phyloP scores from a whole-genome alignment of 2,797 vertebrate genomes.

The Bovichtus diacanthus region DNA sequence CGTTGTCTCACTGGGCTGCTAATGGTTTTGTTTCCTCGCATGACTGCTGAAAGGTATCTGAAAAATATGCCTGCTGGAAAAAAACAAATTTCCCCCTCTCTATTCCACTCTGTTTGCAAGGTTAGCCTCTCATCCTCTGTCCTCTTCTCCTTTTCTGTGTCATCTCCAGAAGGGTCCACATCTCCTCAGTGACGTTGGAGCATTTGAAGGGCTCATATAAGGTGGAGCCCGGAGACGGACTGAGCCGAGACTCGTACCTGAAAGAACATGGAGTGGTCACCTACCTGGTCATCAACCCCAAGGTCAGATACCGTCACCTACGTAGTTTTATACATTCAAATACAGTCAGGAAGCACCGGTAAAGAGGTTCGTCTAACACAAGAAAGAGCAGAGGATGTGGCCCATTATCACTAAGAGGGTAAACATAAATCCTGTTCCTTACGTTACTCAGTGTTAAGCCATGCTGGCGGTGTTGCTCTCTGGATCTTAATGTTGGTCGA shows the following conservation, averaged over 20 bases:
- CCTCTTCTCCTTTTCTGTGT: constrained; percentile 13
- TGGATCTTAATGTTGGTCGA: background rate
- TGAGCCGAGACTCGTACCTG: constrained; percentile 93
- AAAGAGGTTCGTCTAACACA: background rate
- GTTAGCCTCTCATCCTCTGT: constrained; percentile 22
- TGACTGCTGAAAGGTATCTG: constrained; percentile 47
- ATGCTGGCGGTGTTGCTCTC: background rate
- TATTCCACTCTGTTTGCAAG: constrained; percentile 5
- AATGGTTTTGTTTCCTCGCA: constrained; percentile 58
- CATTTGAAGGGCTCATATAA: constrained; percentile 96
- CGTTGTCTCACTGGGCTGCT: constrained; percentile 58
- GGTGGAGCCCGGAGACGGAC: constrained; percentile 95
- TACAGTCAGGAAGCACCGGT: background rate
- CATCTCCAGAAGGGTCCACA: constrained; percentile 93
- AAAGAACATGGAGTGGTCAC: constrained; percentile 95
- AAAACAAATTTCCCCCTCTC: constrained; percentile 17
- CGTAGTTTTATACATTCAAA: background rate
- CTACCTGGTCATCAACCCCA: constrained; percentile 98
- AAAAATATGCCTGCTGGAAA: constrained; percentile 41
- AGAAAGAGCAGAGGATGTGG: background rate
- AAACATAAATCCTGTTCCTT: background rate
- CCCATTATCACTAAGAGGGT: no score
- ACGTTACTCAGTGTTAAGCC: background rate
- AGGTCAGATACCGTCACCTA: constrained; percentile 83
- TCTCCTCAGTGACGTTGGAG: constrained; percentile 95